Conservation (phyloP, 2,888 invertebrate species). For the Ophonus ardosiacus region DNA sequence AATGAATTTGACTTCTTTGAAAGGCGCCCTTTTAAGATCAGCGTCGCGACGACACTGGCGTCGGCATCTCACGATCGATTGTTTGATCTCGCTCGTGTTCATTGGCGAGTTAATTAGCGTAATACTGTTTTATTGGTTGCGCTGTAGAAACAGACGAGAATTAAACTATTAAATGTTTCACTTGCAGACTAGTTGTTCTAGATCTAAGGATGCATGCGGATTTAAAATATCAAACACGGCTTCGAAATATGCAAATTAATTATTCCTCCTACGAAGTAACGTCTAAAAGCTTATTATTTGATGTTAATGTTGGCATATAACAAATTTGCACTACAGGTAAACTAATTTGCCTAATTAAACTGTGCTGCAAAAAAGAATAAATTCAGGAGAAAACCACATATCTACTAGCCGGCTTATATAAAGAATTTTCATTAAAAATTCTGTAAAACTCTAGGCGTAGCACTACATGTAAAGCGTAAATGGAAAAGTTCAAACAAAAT, state of each 20-base stretch:
- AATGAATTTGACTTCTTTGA: neutral
- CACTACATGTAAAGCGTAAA: slow-evolving; percentile 3
- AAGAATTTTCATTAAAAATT: slow-evolving; percentile 51
- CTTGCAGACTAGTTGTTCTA: slow-evolving; percentile 1
- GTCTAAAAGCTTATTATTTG: slow-evolving; percentile 11
- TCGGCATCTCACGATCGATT: slow-evolving; percentile 57
- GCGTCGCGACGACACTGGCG: slow-evolving; percentile 29
- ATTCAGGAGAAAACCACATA: neutral
- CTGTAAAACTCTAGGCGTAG: slow-evolving; percentile 20
- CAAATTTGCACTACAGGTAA: slow-evolving; percentile 28
- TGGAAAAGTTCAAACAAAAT: slow-evolving; percentile 36
- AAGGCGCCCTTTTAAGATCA: neutral
- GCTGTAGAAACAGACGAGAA: slow-evolving; percentile 47
- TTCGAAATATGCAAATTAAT: neutral
- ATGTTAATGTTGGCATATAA: slow-evolving; percentile 33
- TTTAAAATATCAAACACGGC: neutral
- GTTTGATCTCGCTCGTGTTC: slow-evolving; percentile 59
- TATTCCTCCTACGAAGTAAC: neutral
- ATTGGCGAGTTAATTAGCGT: slow-evolving; percentile 62
- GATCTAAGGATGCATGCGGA: neutral
- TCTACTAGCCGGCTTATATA: slow-evolving; percentile 9
- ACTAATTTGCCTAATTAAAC: slow-evolving; percentile 42
- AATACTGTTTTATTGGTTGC: slow-evolving; percentile 61
- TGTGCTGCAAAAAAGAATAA: slow-evolving; percentile 16
- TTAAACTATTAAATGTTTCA: slow-evolving; percentile 54